Percentiles rank a stretch among this genome's conserved stretches.
Conservation (phyloP, 1,140 invertebrate species). For the Ceratina australensis region DNA sequence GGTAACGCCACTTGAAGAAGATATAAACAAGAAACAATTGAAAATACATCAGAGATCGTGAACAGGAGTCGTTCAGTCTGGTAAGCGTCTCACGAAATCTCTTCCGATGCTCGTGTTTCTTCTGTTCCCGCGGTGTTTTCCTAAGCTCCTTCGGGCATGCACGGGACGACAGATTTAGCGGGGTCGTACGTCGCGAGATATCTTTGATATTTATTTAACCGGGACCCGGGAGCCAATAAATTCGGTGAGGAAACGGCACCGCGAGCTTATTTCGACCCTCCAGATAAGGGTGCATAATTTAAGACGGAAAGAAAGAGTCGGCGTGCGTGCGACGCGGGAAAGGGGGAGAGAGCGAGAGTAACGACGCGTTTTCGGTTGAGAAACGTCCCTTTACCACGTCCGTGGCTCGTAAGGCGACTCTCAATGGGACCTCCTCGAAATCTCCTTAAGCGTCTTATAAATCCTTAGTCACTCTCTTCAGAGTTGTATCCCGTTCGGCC, state of each 20-base stretch:
- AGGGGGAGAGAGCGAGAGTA: not conserved
- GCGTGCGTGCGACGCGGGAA: not conserved
- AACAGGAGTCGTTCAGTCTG: not conserved
- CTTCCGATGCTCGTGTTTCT: not conserved
- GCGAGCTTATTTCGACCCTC: constrained; percentile 60
- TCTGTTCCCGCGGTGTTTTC: constrained; percentile 35
- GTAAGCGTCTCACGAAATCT: not conserved
- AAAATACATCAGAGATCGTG: not conserved
- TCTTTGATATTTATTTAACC: constrained; percentile 64
- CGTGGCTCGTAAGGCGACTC: constrained; percentile 46
- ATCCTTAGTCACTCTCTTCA: constrained; percentile 28
- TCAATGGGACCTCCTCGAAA: constrained; percentile 47
- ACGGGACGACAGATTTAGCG: constrained; percentile 60
- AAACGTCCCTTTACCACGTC: constrained; percentile 32
- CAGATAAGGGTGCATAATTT: constrained; percentile 69
- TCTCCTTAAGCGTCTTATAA: constrained; percentile 55
- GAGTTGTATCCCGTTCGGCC: not conserved
- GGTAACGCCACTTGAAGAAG: too few relatives aligned
- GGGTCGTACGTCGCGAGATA: constrained; percentile 43
- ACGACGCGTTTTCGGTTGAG: constrained; percentile 36
- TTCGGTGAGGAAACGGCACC: constrained; percentile 51
- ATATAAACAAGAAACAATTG: not conserved
- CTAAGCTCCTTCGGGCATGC: constrained; percentile 25
- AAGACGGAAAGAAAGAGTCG: constrained; percentile 17
- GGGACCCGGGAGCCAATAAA: constrained; percentile 57